phyloP scores from a whole-genome alignment of 2,797 vertebrate species.

The Peromyscus melanophrys region DNA sequence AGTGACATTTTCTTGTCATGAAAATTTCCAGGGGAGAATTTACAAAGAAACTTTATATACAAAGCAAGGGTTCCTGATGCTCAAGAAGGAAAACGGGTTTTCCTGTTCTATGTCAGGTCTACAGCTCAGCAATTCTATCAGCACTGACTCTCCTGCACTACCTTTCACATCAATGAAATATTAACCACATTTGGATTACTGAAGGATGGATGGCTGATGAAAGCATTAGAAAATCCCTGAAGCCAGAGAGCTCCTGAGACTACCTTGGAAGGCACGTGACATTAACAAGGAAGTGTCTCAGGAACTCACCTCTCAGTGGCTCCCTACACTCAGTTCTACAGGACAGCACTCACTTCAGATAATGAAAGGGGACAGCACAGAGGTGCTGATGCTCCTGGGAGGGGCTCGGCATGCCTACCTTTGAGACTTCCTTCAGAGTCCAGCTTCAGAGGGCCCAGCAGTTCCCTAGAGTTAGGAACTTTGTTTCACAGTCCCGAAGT shows the following conservation, averaged over 20 bases:
- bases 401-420: not conserved
- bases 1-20: slow-evolving; percentile 59
- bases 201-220: not conserved
- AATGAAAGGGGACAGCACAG: not conserved
- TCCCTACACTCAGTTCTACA: slow-evolving; percentile 31
- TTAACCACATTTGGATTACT: not conserved
- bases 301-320: not conserved
- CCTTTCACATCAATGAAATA: not conserved
- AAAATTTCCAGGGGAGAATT: slow-evolving; percentile 67
- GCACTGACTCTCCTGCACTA: not conserved
- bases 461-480: slow-evolving; percentile 54
- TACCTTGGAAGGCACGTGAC: slow-evolving; percentile 53
- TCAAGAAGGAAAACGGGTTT: slow-evolving; percentile 26
- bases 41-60: slow-evolving; percentile 61
- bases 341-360: slow-evolving; percentile 57
- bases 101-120: not conserved
- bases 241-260: slow-evolving; percentile 51
- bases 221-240: slow-evolving; percentile 27
- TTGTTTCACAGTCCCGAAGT: slow-evolving; percentile 42
- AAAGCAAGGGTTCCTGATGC: slow-evolving; percentile 31
- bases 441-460: slow-evolving; percentile 71
- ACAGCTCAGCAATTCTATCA: not conserved
- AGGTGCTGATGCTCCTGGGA: not conserved
- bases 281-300: slow-evolving; percentile 64
- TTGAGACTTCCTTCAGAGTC: slow-evolving; percentile 62